Evolutionary conservation across 2,113 vertebrate genomes (phyloP).

Genomic region (Porphyrio hochstetteri): DNA sequence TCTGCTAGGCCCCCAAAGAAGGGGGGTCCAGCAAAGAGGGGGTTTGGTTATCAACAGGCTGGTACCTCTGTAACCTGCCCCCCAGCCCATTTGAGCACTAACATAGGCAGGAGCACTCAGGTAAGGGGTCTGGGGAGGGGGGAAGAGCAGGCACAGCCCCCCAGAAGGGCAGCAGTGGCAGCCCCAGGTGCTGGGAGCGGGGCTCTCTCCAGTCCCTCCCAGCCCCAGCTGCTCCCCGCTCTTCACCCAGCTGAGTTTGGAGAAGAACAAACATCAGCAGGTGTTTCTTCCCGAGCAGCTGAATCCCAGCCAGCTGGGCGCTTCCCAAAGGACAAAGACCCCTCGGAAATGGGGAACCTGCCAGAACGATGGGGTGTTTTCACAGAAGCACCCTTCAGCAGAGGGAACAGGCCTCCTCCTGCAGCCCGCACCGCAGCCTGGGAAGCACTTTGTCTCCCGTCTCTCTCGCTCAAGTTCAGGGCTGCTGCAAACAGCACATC

Average conservation of each 20-base stretch:
- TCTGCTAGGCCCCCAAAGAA: background rate
- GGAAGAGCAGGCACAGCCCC: background rate
- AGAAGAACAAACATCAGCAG: background rate
- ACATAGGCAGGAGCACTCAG: background rate
- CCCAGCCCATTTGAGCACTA: background rate
- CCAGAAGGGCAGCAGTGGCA: background rate
- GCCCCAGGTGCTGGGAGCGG: background rate
- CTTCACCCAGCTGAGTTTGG: background rate
- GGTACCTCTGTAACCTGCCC: accelerated
- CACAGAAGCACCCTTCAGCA: constrained; percentile 18
- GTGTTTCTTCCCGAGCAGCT: background rate
- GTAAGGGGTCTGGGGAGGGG: background rate
- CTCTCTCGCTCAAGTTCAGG: background rate
- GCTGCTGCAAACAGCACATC: background rate
- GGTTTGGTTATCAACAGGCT: background rate
- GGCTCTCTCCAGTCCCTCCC: background rate
- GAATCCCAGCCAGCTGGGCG: background rate
- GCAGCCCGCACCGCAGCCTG: background rate
- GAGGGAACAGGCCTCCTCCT: background rate
- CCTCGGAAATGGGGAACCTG: background rate
- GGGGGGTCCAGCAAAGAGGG: background rate
- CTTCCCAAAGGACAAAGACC: constrained; percentile 48
- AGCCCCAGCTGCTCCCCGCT: background rate
- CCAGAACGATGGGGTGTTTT: background rate
- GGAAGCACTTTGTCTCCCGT: background rate